Evolutionary conservation across 2,113 vertebrate genomes (phyloP).

Genomic region (Salminus brasiliensis): DNA sequence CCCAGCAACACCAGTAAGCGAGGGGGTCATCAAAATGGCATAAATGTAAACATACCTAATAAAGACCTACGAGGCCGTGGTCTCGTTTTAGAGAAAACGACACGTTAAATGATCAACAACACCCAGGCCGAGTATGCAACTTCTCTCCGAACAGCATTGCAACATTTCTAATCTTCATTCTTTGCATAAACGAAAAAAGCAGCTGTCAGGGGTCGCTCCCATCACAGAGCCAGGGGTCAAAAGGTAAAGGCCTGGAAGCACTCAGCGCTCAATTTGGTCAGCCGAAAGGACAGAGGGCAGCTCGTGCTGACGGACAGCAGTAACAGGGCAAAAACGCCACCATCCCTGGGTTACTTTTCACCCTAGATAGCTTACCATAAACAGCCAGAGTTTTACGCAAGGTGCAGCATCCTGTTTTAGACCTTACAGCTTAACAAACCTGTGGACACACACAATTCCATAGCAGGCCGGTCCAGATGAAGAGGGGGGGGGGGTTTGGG

Average conservation of each 20-base stretch:
- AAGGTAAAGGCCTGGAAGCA: slow-evolving; percentile 33
- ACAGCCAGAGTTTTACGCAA: background rate
- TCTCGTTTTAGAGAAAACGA: too few species aligned
- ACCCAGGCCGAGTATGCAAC: background rate
- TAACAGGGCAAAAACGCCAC: background rate
- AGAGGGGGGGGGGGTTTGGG: too few species aligned
- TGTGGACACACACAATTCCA: background rate
- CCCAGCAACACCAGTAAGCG: too few species aligned
- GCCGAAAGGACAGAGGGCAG: slow-evolving; percentile 6
- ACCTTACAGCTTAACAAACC: background rate
- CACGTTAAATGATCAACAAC: too few species aligned
- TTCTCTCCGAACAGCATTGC: too few species aligned
- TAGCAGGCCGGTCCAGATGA: background rate
- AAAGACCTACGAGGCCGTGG: too few species aligned
- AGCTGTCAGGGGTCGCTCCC: slow-evolving; percentile 15
- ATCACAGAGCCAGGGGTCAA: slow-evolving; percentile 35
- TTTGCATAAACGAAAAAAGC: slow-evolving; percentile 1
- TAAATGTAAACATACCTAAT: too few species aligned
- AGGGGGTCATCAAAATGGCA: too few species aligned
- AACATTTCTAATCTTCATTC: slow-evolving; percentile 12
- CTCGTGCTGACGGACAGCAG: background rate
- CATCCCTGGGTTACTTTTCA: background rate
- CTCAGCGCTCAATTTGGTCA: background rate
- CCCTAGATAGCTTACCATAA: background rate
- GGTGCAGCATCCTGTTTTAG: background rate